Conservation (phyloP, 2,888 invertebrate species). For the Dichetophora obliterata region DNA sequence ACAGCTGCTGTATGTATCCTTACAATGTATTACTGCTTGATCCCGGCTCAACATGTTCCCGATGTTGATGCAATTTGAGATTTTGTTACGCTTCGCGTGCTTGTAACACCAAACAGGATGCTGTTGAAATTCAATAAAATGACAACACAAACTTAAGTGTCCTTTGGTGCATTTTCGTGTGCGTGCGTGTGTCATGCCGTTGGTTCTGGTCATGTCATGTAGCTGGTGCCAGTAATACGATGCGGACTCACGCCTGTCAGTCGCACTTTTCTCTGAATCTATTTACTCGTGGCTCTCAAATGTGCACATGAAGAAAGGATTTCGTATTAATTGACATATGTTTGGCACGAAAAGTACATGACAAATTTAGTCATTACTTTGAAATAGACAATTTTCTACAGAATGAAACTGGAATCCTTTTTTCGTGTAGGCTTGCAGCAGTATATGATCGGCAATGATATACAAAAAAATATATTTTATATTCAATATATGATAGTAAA, state of each 20-base stretch:
- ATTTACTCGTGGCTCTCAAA: neutral
- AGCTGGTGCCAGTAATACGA: slow-evolving; percentile 43
- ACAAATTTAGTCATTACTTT: neutral
- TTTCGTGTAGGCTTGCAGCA: neutral
- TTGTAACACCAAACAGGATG: slow-evolving; percentile 37
- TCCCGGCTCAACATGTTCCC: neutral
- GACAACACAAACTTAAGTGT: slow-evolving; percentile 1
- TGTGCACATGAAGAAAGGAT: slow-evolving; percentile 31
- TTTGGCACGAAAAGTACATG: neutral
- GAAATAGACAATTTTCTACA: neutral
- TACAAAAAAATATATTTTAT: too few relatives aligned
- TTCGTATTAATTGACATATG: neutral
- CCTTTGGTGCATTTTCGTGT: neutral
- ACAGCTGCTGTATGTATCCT: neutral
- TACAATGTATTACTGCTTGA: neutral
- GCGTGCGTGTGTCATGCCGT: slow-evolving; percentile 22
- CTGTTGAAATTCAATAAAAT: slow-evolving; percentile 5
- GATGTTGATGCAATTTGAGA: slow-evolving; percentile 48
- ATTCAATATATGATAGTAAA: too few relatives aligned
- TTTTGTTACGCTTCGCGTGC: slow-evolving; percentile 35
- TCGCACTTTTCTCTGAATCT: slow-evolving; percentile 3
- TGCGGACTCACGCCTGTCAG: slow-evolving; percentile 44
- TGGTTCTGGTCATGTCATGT: slow-evolving; percentile 25
- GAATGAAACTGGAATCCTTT: neutral
- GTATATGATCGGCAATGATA: too few relatives aligned